Percentiles rank a stretch among this genome's conserved stretches.
Evolutionary conservation across 2,888 invertebrate species (phyloP).

Genomic region (Listrodromus nycthemerus): DNA sequence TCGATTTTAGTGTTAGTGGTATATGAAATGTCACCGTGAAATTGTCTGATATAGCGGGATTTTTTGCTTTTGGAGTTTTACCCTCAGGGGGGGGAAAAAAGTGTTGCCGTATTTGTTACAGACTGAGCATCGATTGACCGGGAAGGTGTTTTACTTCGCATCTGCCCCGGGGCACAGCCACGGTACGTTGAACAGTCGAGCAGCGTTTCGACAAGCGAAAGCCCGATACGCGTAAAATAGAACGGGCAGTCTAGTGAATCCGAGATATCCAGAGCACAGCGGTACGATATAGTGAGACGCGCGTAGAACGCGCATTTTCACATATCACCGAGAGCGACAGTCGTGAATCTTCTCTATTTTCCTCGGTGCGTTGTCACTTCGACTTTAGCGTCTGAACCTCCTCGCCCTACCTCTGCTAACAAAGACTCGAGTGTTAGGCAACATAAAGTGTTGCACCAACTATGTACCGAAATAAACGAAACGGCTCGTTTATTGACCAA

Average conservation of each 20-base stretch:
- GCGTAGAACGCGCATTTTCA: constrained; percentile 4
- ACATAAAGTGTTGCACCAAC: constrained; percentile 22
- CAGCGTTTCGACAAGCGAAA: background rate
- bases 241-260: constrained; percentile 2
- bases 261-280: constrained; percentile 7
- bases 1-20: too few species aligned
- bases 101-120: too few species aligned
- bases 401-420: background rate
- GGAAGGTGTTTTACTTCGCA: too few species aligned
- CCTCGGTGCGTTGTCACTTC: constrained; percentile 51
- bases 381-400: constrained; percentile 25
- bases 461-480: constrained; percentile 65
- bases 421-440: constrained; percentile 29
- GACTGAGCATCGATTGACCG: too few species aligned
- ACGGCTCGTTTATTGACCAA: constrained; percentile 65
- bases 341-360: constrained; percentile 20
- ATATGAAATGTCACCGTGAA: too few species aligned
- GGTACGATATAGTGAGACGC: background rate
- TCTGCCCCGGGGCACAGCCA: background rate
- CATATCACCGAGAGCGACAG: constrained; percentile 17
- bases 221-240: constrained; percentile 13
- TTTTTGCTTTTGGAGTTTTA: too few species aligned
- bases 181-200: background rate
- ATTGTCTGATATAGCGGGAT: too few species aligned
- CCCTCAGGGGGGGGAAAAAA: too few species aligned